Percentiles rank a stretch among this genome's conserved stretches.
Evolutionary conservation across 1,140 invertebrate genomes (phyloP).

Genomic region (Drosophila virilis): DNA sequence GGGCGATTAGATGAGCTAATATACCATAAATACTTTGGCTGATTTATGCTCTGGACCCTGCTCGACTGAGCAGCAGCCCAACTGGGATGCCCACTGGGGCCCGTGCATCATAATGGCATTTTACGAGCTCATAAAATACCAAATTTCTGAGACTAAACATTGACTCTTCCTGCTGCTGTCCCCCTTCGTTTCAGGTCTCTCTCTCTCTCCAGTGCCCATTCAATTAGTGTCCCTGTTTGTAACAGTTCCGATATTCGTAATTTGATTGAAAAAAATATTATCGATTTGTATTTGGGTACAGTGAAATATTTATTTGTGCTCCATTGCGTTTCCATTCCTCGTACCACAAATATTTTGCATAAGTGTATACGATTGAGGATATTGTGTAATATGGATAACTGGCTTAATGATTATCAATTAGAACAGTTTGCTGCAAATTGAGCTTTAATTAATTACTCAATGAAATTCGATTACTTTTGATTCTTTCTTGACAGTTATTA

Average conservation of each 20-base stretch:
- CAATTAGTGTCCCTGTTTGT: constrained; percentile 28
- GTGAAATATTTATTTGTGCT: too few species aligned
- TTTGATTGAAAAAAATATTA: too few species aligned
- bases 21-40: constrained; percentile 44
- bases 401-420: too few species aligned
- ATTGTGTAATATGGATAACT: too few species aligned
- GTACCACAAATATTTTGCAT: too few species aligned
- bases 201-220: constrained; percentile 2
- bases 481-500: too few species aligned
- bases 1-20: constrained; percentile 33
- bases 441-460: too few species aligned
- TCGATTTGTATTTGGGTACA: too few species aligned
- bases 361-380: too few species aligned
- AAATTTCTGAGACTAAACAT: constrained; percentile 19
- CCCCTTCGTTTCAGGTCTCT: neutral
- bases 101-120: constrained; percentile 36
- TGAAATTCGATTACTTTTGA: too few species aligned
- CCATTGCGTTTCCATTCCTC: too few species aligned
- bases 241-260: neutral
- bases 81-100: constrained; percentile 5
- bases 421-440: too few species aligned
- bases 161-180: neutral
- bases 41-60: constrained; percentile 30
- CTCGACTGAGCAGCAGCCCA: neutral
- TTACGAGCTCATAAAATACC: constrained; percentile 37